Base-by-base conservation (phyloP, 2,888 invertebrate species). In the Cryptus armator region DNA sequence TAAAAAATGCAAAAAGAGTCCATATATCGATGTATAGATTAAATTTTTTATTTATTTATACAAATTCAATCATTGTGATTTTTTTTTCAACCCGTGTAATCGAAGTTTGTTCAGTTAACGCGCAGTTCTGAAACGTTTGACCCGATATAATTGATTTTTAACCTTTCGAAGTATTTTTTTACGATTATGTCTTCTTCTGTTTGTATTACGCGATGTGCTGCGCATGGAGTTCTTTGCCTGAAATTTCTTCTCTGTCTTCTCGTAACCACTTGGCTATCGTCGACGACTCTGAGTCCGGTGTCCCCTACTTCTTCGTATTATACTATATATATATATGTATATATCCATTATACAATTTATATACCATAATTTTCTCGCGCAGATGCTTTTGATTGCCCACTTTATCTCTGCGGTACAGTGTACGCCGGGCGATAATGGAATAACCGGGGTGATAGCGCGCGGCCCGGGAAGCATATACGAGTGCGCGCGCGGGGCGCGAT, bases 331-430 rank as follows among this genome's bases (percentile, higher is more conserved):
- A 32, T 24, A 59, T 32, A 59, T 29, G 14, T 29, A 59, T 59
- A 32, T n/a, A 32, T 19, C 85, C 80, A 85, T 85, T 79, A 85
- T 79, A 85, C 79, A 85, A 86, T 85, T 85, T 80, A 79, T 80
- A 76, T 76, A 70, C 76, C 70, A 76, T 80, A 84, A 84, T 80
- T 80, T 84, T 82, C 83, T 79, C 66, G 67, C 71, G 48, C 82
- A 85, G 85, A 84, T 86, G 85, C 56, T 81, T 75, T 64, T 79
- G 85, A 86, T 87, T 86, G 86, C 78, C 80, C 78, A 85, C 81
- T 85, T 84, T 77, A 86, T 84, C 85, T 81, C 43, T 76, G 68
- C 32, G 62, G 59, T 32, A 59, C 29, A 29, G 59, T 32, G 59
- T 59, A 62, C 56, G 83, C 84, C 51, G 29, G 77, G 72, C 81